Percentiles rank a stretch among this genome's conserved stretches.
Evolutionary conservation across 2,888 invertebrate genomes (phyloP).

Genomic region (Philereme vetulata): DNA sequence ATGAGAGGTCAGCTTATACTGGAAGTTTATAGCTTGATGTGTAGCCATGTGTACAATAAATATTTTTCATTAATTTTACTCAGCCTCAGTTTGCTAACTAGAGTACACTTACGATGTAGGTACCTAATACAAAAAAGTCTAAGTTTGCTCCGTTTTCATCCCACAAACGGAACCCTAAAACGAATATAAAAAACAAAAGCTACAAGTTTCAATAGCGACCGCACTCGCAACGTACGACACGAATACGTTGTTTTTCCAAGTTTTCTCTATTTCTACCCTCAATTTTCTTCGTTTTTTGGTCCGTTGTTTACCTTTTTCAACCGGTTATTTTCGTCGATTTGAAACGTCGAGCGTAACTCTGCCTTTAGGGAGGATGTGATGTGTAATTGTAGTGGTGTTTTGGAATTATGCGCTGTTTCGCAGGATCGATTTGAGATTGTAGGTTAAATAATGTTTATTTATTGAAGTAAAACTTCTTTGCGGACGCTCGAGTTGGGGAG

Average conservation of each 20-base stretch:
- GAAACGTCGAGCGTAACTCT: neutral
- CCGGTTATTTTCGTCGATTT: conserved; percentile 17
- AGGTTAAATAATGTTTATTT: no score
- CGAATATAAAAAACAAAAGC: conserved; percentile 26
- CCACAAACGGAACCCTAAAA: conserved; percentile 26
- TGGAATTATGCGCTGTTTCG: neutral
- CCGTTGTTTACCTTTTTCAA: conserved; percentile 26
- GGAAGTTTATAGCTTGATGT: no score
- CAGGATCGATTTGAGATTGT: neutral
- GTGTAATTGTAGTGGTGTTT: neutral
- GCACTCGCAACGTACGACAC: conserved; percentile 38
- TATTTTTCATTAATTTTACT: no score
- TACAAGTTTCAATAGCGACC: conserved; percentile 31
- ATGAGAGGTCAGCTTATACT: no score
- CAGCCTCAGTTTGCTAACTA: no score
- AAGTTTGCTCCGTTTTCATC: no score
- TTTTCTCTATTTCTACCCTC: conserved; percentile 31
- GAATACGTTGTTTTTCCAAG: conserved; percentile 43
- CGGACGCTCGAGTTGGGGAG: no score
- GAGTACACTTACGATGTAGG: no score
- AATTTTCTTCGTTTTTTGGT: conserved; percentile 29
- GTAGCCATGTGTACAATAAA: no score
- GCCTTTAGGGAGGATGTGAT: neutral
- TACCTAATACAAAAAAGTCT: no score
- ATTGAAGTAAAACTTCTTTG: no score